phyloP scores from a whole-genome alignment of 2,113 vertebrate species.

The Pleuronectes platessa region DNA sequence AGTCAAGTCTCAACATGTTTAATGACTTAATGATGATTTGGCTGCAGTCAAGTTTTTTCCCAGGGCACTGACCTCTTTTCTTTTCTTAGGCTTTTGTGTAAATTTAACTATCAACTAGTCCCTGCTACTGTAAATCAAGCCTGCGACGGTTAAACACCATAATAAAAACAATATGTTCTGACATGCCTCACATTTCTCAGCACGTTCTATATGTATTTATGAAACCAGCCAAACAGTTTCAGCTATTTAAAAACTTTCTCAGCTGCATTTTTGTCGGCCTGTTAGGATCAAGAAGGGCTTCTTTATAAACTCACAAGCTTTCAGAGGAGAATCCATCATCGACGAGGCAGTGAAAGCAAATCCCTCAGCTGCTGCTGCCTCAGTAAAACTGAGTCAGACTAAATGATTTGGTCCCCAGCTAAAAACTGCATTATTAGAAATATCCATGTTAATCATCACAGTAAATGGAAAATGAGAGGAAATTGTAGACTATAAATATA shows the following conservation, averaged over 20 bases:
- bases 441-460: conserved; percentile 4
- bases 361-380: not conserved
- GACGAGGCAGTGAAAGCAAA: conserved; percentile 5
- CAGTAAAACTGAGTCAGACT: not conserved
- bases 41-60: conserved; percentile 38
- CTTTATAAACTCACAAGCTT: not conserved
- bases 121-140: conserved; percentile 23
- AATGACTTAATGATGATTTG: conserved; percentile 68
- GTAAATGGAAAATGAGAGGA: not conserved
- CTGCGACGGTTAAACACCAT: not conserved
- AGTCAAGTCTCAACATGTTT: conserved; percentile 65
- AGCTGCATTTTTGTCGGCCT: not conserved
- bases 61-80: conserved; percentile 49
- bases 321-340: not conserved
- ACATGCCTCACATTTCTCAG: conserved; percentile 10
- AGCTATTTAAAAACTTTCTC: conserved; percentile 7
- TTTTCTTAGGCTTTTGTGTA: conserved; percentile 40
- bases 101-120: conserved; percentile 21
- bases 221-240: conserved; percentile 16
- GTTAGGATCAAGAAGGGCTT: not conserved
- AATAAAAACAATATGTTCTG: not conserved
- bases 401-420: not conserved
- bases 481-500: no score
- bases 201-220: conserved; percentile 2
- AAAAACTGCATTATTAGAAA: conserved; percentile 7